These are phyloP conservation scores for Lycia hirtaria DNA, from an alignment of 2,888 invertebrate species.

Conservation along the genomic window DNA sequence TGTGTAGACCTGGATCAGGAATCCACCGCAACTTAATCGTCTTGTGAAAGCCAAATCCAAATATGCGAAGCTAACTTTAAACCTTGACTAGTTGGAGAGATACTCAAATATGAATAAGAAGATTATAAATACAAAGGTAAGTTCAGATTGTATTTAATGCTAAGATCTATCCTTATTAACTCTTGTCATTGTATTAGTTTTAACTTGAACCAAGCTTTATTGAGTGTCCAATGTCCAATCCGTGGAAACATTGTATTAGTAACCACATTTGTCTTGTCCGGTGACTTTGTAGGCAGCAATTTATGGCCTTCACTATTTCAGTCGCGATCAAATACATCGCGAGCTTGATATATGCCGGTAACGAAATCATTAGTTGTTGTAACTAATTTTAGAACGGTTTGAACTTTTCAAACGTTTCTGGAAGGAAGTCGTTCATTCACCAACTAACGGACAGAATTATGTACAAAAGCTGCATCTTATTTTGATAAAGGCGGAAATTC, in stretches of 20 bases:
- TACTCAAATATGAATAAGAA: too few species aligned
- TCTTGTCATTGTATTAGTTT: neutral
- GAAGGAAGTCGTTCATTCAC: conserved; percentile 63
- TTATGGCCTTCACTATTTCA: conserved; percentile 66
- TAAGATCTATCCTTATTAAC: neutral
- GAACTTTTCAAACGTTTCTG: conserved; percentile 55
- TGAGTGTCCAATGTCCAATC: conserved; percentile 12
- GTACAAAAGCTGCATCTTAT: conserved; percentile 29
- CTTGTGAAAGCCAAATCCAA: too few species aligned
- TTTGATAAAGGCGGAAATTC: conserved; percentile 26
- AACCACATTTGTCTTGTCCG: conserved; percentile 63
- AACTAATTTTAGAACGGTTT: conserved; percentile 63
- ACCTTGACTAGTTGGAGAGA: too few species aligned
- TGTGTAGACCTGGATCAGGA: too few species aligned
- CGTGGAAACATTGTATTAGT: conserved; percentile 15
- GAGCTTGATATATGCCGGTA: conserved; percentile 59
- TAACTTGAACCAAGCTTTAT: neutral
- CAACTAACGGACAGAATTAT: conserved; percentile 41
- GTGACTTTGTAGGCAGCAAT: conserved; percentile 65
- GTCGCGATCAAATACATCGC: conserved; percentile 63
- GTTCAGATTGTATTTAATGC: too few species aligned
- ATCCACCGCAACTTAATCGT: too few species aligned
- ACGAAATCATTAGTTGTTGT: conserved; percentile 70
- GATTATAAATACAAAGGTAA: too few species aligned
- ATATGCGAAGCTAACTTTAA: too few species aligned